Base-by-base conservation (phyloP, 2,113 vertebrate genomes). In the Halichoeres trimaculatus region DNA sequence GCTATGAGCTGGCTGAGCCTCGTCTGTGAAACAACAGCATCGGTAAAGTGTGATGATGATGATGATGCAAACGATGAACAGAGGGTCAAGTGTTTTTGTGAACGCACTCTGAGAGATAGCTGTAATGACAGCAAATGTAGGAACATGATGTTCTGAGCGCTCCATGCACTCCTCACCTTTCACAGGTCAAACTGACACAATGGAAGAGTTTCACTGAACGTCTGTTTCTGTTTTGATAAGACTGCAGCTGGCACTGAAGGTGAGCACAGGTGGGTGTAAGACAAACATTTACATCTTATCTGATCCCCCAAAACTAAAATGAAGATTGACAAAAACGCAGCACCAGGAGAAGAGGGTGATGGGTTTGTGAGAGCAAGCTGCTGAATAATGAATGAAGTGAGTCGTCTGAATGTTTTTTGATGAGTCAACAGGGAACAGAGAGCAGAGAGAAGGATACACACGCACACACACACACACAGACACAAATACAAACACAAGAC, bases 361-460 rank as follows among this genome's bases (percentile, higher is more conserved):
- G 30, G 57, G 38, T 16, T 19, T 30, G 16, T 14, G 19, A 60
- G 23, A 35, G 35, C 1, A 22, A 63, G 54, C n/a, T n/a, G 2
- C 26, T 66, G 65, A 78, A 81, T 78, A 81, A 81, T 78, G 34
- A 48, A 63, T 71, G 58, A 74, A 72, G 5, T 78, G 70, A 66
- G 52, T 61, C 10, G 24, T 66, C 59, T 57, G 65, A 79, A 71
- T 51, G 56, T 43, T 52, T 78, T 71, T 62, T 61, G 35, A 50
- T 53, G 50, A 70, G 40, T 72, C 69, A 52, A 54, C 54, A 10
- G 71, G 68, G 52, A 63, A 34, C 10, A 35, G 36, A 63, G 26
- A 56, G 51, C 10, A 35, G 36, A 63, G 26, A 56, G 51, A 17
- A 64, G 60, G 34, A 8, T 1, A 1, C 48, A 20, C 40, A 23